A percentile compares a stretch with the other conserved stretches of the same genome.
These are phyloP conservation scores for Homarus americanus DNA, from an alignment of 1,140 invertebrate species.

Conservation along the genomic window DNA sequence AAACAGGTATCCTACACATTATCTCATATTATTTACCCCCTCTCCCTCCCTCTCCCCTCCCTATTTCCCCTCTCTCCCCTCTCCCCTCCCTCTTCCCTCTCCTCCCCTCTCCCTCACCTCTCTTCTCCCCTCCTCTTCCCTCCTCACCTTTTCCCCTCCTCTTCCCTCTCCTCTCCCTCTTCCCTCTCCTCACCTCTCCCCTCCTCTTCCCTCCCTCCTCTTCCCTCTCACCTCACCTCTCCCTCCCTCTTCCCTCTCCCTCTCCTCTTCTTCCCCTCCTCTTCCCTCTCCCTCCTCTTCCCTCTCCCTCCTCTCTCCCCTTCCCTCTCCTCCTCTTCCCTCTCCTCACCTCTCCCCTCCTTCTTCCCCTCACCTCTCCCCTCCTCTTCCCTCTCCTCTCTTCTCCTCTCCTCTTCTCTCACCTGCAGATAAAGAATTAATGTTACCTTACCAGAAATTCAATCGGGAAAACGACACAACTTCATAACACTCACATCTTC, in stretches of 20 bases:
- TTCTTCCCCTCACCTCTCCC: too few species aligned
- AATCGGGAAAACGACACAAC: too few species aligned
- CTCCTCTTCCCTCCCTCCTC: too few species aligned
- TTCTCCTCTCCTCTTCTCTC: constrained; percentile 22
- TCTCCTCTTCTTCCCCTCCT: not conserved
- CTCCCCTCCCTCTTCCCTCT: not conserved
- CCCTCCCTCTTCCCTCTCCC: not conserved
- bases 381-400: too few species aligned
- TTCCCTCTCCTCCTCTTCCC: not conserved
- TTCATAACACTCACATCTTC: too few species aligned
- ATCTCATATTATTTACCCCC: not conserved
- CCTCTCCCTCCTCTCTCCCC: not conserved
- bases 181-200: too few species aligned
- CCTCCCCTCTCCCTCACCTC: not conserved
- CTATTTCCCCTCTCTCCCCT: too few species aligned
- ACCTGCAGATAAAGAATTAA: not conserved
- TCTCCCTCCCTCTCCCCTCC: not conserved
- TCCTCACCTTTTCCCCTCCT: not conserved
- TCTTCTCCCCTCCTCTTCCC: not conserved
- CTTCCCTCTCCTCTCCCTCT: not conserved
- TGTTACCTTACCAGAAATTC: not conserved
- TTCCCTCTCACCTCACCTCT: too few species aligned
- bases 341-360: too few species aligned
- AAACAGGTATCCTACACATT: too few species aligned
- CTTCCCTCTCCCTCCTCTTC: not conserved